Evolutionary conservation across 2,888 invertebrate genomes (phyloP), one percentile per base, ranked within the genome.

Genomic region (Idaea dimidiata): DNA sequence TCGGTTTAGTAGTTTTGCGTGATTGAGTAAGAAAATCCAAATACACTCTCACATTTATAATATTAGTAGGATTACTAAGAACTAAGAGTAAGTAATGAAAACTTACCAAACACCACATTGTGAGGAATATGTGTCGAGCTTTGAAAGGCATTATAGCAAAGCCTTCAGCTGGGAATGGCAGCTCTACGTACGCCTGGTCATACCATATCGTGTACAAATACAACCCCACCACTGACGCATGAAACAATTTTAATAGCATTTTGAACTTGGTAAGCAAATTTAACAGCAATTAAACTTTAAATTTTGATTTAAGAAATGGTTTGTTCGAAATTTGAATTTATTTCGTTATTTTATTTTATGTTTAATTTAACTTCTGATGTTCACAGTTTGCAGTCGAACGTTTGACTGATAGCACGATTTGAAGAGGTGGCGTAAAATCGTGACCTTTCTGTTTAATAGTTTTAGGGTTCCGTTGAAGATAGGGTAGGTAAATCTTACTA

Each of bases 91-190:
- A 54, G 54, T 16, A n/a, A 16, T 16, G 16, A 55, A 55, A 55
- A 81, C 83, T 88, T 72, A 89, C 89, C 67, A 88, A 67, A 61
- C 83, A 81, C 89, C 89, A 89, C 55, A 86, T 73, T 0, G 89
- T 90, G 7, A 90, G 71, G 63, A 86, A 89, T 64, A 85, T 72
- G 31, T 72, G 71, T 24, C 89, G 76, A 0, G 81, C 86, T 63
- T 85, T 87, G 0, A 85, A 70, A 0, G 87, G 87, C 61, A 88
- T 73, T 8, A 68, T 62, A 16, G 70, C 78, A 18, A 84, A 69
- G 4, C 78, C 77, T 58, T 81, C 76, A 1, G 72, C 64, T 0
- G 83, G 79, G 10, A 82, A 80, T 0, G 87, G 86, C 0, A 89
- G 43, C 0, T 86, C 80, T 61, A 90, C 73, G 68, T 85, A 87